Evolutionary conservation across 2,888 invertebrate genomes (phyloP).

Genomic region (Steinernema hermaphroditum): DNA sequence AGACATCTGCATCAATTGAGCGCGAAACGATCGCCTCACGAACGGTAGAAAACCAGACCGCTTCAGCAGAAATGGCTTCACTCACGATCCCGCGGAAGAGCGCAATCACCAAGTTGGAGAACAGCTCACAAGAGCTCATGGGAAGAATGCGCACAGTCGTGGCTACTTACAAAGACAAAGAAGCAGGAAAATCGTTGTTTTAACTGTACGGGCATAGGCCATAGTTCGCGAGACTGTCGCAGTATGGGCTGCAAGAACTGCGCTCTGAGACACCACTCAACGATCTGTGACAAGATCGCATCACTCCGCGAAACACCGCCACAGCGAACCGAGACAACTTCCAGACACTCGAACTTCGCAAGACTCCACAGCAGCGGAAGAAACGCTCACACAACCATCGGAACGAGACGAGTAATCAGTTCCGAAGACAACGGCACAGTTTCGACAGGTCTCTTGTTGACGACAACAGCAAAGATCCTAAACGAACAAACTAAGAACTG

Average conservation of each 20-base stretch:
- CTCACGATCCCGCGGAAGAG: no score
- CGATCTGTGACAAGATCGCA: background rate
- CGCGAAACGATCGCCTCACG: no score
- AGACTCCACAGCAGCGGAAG: no score
- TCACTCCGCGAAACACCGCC: background rate
- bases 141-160: no score
- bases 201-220: background rate
- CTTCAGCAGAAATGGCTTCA: no score
- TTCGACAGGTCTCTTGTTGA: background rate
- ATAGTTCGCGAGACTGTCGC: background rate
- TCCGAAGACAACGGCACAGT: background rate
- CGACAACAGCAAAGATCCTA: background rate
- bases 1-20: no score
- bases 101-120: no score
- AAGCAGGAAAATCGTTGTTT: background rate
- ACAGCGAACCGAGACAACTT: background rate
- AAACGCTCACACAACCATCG: background rate
- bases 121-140: no score
- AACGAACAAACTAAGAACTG: no score
- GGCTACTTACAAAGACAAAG: no score
- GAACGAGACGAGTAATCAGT: background rate
- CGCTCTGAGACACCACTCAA: background rate
- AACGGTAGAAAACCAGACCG: no score
- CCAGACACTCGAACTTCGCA: background rate
- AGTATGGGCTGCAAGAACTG: no score